Percentiles rank a stretch among this genome's conserved stretches.
phyloP scores from a whole-genome alignment of 2,113 vertebrate genomes.

The Felis chaus region DNA sequence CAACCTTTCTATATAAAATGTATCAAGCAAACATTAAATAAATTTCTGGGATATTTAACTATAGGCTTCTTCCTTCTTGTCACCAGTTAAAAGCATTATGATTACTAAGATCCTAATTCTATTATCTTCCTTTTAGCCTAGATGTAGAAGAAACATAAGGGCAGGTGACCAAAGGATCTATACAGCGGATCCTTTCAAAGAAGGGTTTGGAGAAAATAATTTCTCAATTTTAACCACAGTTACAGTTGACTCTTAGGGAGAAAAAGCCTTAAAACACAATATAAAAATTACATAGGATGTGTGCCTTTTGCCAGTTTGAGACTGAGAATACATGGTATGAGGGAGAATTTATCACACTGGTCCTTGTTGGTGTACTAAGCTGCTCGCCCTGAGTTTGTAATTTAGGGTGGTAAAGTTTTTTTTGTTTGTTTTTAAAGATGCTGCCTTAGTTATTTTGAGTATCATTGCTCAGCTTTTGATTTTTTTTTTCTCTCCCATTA shows the following conservation, averaged over 20 bases:
- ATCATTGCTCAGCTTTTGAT: neutral
- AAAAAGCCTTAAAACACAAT: conserved; percentile 48
- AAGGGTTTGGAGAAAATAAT: neutral
- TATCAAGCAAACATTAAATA: conserved; percentile 84
- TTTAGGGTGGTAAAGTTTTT: neutral
- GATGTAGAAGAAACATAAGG: neutral
- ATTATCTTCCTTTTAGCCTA: conserved; percentile 3
- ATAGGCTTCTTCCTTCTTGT: conserved; percentile 75
- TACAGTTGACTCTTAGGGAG: neutral
- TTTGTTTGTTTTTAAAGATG: neutral
- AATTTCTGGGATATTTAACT: conserved; percentile 85
- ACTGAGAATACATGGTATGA: neutral
- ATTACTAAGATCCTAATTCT: conserved; percentile 46
- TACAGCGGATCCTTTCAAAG: conserved; percentile 12
- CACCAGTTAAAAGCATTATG: conserved; percentile 57
- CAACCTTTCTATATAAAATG: conserved; percentile 79
- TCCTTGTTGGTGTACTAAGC: neutral
- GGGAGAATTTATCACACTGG: neutral
- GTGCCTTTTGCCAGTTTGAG: conserved; percentile 61
- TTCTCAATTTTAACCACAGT: neutral
- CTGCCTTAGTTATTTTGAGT: conserved; percentile 29
- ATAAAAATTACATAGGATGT: conserved; percentile 38
- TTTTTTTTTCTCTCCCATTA: neutral
- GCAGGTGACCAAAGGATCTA: conserved; percentile 34
- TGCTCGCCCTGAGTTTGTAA: conserved; percentile 33